Evolutionary conservation across 2,888 invertebrate species (phyloP).

Genomic region (Perdita meconis): DNA sequence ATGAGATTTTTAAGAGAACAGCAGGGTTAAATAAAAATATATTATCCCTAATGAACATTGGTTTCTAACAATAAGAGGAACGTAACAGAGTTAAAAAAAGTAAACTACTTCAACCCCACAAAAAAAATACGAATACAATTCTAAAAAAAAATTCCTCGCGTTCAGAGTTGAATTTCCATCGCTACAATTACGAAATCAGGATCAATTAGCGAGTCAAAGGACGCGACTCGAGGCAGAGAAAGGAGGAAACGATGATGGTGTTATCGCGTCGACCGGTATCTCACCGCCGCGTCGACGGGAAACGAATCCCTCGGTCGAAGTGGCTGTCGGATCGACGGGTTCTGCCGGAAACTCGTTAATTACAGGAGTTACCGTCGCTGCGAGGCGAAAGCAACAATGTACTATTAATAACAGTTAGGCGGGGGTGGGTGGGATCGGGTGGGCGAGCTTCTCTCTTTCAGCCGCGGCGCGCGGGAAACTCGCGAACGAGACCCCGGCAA

Average conservation of each 20-base stretch:
- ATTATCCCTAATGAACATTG: too few species aligned
- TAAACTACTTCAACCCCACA: too few species aligned
- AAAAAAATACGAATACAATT: too few species aligned
- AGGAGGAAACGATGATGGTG: not conserved
- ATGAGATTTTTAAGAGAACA: too few species aligned
- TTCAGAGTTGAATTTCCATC: too few species aligned
- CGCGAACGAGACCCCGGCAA: constrained; percentile 4
- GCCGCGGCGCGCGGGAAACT: constrained; percentile 1
- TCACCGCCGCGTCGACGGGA: constrained; percentile 19
- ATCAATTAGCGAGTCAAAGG: too few species aligned
- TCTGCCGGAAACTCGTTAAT: constrained; percentile 43
- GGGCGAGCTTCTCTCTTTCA: constrained; percentile 38
- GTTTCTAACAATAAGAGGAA: too few species aligned
- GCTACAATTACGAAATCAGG: too few species aligned
- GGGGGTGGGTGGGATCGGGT: constrained; percentile 16
- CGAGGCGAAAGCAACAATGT: constrained; percentile 47
- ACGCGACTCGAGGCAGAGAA: not conserved
- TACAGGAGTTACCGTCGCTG: constrained; percentile 25
- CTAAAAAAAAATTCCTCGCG: too few species aligned
- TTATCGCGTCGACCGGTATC: constrained; percentile 4
- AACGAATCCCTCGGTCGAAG: constrained; percentile 15
- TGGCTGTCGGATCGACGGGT: constrained; percentile 19
- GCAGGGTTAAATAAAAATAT: too few species aligned
- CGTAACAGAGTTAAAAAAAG: too few species aligned
- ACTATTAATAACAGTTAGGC: constrained; percentile 63